Percentiles rank a stretch among this genome's conserved stretches.
phyloP scores from a whole-genome alignment of 1,140 invertebrate species.

The Drosophila yakuba region DNA sequence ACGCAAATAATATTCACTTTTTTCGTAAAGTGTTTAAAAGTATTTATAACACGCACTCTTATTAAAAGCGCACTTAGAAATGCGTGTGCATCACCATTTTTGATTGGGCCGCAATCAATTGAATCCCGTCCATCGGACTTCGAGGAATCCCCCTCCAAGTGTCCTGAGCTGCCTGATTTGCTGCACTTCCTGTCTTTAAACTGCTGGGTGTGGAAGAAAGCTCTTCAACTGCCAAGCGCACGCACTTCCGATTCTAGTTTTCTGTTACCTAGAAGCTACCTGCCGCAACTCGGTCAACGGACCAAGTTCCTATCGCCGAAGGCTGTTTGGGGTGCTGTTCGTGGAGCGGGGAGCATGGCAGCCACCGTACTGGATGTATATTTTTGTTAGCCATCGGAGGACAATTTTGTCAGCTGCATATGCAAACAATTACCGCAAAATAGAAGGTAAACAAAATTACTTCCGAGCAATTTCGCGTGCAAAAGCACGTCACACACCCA shows the following conservation, averaged over 20 bases:
- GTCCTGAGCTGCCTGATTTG: neutral
- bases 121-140: neutral
- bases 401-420: slow-evolving; percentile 77
- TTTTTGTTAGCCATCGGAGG: slow-evolving; percentile 63
- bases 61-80: no score
- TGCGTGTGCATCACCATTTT: no score
- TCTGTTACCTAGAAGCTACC: slow-evolving; percentile 24
- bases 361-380: slow-evolving; percentile 17
- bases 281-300: slow-evolving; percentile 21
- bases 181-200: slow-evolving; percentile 32
- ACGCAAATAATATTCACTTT: no score
- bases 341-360: neutral
- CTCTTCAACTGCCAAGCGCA: slow-evolving; percentile 59
- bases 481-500: slow-evolving; percentile 54
- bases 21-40: no score
- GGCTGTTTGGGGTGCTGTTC: slow-evolving; percentile 55
- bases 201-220: slow-evolving; percentile 38
- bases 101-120: no score
- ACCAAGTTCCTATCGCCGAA: slow-evolving; percentile 24
- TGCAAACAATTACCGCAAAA: slow-evolving; percentile 80
- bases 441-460: slow-evolving; percentile 82
- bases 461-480: slow-evolving; percentile 75
- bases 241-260: slow-evolving; percentile 77
- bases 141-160: neutral
- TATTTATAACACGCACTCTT: no score